Evolutionary conservation across 2,113 vertebrate genomes (phyloP).

Genomic region (Stercorarius parasiticus): DNA sequence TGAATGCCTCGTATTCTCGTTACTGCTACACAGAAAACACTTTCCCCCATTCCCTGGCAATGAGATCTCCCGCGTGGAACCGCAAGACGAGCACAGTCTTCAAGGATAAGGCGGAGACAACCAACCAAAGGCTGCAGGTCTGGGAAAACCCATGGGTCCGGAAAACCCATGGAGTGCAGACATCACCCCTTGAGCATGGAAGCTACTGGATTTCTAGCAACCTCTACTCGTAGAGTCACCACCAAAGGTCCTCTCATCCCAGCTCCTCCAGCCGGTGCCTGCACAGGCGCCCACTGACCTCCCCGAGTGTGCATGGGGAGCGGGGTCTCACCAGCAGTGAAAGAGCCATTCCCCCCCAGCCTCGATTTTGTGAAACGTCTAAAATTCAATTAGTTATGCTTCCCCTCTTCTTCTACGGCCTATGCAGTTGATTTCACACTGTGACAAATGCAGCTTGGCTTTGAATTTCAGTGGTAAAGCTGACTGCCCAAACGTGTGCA

Average conservation of each 20-base stretch:
- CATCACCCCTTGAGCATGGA: background rate
- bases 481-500: background rate
- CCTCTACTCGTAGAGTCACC: background rate
- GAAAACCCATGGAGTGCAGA: background rate
- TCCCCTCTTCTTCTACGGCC: background rate
- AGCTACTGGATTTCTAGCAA: background rate
- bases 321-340: background rate
- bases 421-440: background rate
- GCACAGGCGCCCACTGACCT: background rate
- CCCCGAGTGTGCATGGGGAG: background rate
- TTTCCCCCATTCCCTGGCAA: background rate
- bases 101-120: background rate
- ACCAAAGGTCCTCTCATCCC: fast-evolving
- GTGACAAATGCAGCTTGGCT: conserved; percentile 23
- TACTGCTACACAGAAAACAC: background rate
- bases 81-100: fast-evolving
- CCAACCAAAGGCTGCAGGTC: background rate
- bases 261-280: background rate
- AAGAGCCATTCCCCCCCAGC: background rate
- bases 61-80: background rate
- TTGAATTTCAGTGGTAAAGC: background rate
- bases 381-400: conserved; percentile 20
- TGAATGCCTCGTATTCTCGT: background rate
- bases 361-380: background rate
- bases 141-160: background rate